A percentile compares a stretch with the other conserved stretches of the same genome.
phyloP scores from a whole-genome alignment of 1,140 invertebrate genomes.

The Orchesella cincta region DNA sequence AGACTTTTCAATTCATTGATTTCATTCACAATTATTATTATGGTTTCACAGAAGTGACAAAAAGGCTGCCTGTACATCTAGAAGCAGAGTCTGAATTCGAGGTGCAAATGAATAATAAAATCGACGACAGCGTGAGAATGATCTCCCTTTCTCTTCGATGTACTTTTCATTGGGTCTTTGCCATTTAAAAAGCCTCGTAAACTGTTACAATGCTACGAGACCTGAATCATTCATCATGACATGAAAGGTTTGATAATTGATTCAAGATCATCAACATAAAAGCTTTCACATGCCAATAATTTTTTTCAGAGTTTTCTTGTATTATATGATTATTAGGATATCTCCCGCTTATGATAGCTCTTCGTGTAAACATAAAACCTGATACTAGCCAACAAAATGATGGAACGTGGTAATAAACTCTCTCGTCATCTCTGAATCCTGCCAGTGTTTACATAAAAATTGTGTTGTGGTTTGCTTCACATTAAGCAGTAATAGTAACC shows the following conservation, averaged over 20 bases:
- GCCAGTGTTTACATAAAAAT: not conserved
- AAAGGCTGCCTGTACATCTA: not conserved
- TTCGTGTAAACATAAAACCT: not conserved
- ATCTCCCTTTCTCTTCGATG: no score
- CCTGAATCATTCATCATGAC: not conserved
- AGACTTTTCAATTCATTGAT: no score
- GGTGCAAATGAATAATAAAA: not conserved
- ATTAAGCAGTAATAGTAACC: no score
- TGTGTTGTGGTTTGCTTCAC: no score
- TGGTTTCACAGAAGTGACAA: not conserved
- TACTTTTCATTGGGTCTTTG: slow-evolving; percentile 4
- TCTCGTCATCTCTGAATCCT: not conserved
- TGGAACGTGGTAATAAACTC: not conserved
- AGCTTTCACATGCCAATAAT: slow-evolving; percentile 10
- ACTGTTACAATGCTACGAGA: not conserved
- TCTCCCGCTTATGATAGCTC: no score
- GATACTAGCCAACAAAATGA: not conserved
- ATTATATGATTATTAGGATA: not conserved
- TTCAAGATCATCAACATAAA: slow-evolving; percentile 20
- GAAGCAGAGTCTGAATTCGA: not conserved
- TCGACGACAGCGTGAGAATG: slow-evolving; percentile 23
- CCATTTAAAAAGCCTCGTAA: no score
- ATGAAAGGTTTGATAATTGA: slow-evolving; percentile 9
- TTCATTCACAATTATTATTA: no score
- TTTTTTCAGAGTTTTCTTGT: not conserved